A percentile compares a stretch with the other conserved stretches of the same genome.
Conservation (phyloP, 2,113 vertebrate genomes). For the Macaca mulatta region DNA sequence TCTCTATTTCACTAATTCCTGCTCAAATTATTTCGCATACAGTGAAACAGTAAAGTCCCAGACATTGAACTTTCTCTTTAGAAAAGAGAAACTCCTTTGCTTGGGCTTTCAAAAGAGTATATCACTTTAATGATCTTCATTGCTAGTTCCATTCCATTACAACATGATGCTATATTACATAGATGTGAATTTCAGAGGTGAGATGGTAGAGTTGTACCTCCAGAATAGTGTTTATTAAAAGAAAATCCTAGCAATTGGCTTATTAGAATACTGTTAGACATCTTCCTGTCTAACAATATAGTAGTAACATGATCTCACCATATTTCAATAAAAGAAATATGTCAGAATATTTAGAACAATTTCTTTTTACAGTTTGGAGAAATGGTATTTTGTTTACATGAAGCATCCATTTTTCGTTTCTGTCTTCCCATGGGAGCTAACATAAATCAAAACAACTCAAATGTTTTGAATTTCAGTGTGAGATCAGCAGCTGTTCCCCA, state of each 20-base stretch:
- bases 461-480: slow-evolving; percentile 85
- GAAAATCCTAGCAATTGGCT: neutral
- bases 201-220: neutral
- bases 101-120: neutral
- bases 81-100: neutral
- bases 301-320: neutral
- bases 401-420: slow-evolving; percentile 85
- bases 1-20: neutral
- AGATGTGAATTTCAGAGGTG: neutral
- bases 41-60: neutral
- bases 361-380: slow-evolving; percentile 51
- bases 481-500: slow-evolving; percentile 87
- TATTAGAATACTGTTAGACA: neutral
- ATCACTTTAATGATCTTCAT: neutral
- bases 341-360: slow-evolving; percentile 70
- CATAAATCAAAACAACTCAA: slow-evolving; percentile 86
- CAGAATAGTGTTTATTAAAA: neutral
- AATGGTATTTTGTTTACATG: slow-evolving; percentile 83
- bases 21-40: neutral
- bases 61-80: neutral
- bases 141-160: neutral
- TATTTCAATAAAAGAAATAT: slow-evolving; percentile 68
- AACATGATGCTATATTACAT: neutral
- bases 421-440: slow-evolving; percentile 82
- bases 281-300: neutral